Base-by-base conservation (phyloP, 1,140 invertebrate genomes). In the Charaxes varanes region DNA sequence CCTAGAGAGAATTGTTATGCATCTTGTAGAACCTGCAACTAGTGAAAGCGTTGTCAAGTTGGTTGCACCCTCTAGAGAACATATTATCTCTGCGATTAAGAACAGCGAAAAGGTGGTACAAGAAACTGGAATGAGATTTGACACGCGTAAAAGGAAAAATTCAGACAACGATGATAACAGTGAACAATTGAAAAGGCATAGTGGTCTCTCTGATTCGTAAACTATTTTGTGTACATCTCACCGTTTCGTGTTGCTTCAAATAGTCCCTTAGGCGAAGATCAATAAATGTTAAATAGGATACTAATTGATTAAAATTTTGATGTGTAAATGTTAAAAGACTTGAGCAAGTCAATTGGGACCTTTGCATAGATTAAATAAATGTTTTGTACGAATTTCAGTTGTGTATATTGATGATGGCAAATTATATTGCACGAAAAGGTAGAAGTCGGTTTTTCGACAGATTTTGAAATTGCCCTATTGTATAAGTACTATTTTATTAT, bases 1-100 rank as follows among this genome's bases (percentile, higher is more conserved):
- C 41, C 58, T 93, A 8, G 90, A 93, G 54, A 83, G 87, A 16
- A 91, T 90, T 4, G 88, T 94, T 4, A 86, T 88, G 27, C 85
- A 90, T 41, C 65, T 94, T 6, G 88, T 94, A 41, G 65, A 88
- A 86, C 55, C 89, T 88, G 61, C 74, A 85, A 37, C 84, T 72
- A 47, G 74, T 83, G 14, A 82, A 60, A 62, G 42, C 40, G 15
- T 57, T 27, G 71, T 63, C 26, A 71, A 70, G 32, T 19, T 77
- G 37, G 45, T 78, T 14, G 78, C 84, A 45, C 81, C 86, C 0
- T 74, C 74, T 2, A 72, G 63, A 41, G 79, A 84, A 53, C 74
- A 76, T 31, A 83, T 83, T 37, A 80, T 83, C 28, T 61, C 68
- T 18, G 79, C 76, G 7, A 83, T 83, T 38, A 72, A 80, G 47